Evolutionary conservation across 2,113 vertebrate genomes (phyloP), one percentile per base, ranked within the genome.

Genomic region (Excalfactoria chinensis): DNA sequence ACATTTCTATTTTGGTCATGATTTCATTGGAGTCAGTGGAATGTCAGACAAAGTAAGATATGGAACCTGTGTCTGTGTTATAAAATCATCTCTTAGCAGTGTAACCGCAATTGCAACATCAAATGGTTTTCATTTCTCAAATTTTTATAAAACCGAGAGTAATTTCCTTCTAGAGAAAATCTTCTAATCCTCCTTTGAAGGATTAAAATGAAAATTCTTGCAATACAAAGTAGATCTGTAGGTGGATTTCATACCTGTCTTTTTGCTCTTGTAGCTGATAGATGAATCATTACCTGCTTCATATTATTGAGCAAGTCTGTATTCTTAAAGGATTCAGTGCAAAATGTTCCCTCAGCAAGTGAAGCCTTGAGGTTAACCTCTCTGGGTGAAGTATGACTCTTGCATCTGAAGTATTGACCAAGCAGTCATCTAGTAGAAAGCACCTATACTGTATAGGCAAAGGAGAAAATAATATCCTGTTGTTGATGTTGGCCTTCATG

Each of bases 131-230:
- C 32, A 82, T 89, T 97, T 82, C 72, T 83, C 58, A 90, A 72
- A 84, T 88, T 68, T 88, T 6, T 93, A 53, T 87, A 74, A 64
- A 89, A 73, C 58, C 89, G 30, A 88, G 97, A 95, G 48, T 75
- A 75, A 86, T 89, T 93, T 95, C 58, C 40, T 91, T 81, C 67
- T 53, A 69, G n/a, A 90, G 53, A 87, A 91, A 89, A 14, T 75
- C 49, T 83, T 84, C 73, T 94, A 91, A 92, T 90, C 43, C 59
- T 67, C 79, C 83, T 58, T 44, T 85, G 64, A 73, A 91, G 35
- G 72, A 82, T 95, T 89, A 84, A 90, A 91, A 88, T 83, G 51
- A 86, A 89, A 95, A 95, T 90, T 83, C 68, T 77, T 88, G 68
- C 51, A 85, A 67, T 37, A 60, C 32, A 32, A 79, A 91, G 53